phyloP scores from a whole-genome alignment of 2,113 vertebrate genomes.

The Lepus timidus region DNA sequence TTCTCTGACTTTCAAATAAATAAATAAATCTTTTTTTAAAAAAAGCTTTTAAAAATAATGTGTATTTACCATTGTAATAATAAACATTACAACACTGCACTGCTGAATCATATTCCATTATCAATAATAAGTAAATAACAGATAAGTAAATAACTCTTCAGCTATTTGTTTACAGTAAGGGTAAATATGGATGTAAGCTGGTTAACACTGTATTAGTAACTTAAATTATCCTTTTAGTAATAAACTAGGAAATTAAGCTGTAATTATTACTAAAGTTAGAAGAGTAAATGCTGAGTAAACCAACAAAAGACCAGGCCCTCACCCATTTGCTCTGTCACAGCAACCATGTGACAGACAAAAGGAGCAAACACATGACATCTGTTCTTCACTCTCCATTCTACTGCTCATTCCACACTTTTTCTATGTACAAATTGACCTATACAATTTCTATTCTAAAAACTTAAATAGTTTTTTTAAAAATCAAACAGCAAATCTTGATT shows the following conservation, averaged over 20 bases:
- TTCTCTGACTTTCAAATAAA: too few relatives aligned
- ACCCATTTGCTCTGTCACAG: not conserved
- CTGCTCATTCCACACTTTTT: not conserved
- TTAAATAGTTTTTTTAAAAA: not conserved
- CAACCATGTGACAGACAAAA: not conserved
- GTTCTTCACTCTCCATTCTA: not conserved
- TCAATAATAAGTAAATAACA: not conserved
- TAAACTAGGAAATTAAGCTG: slow-evolving; percentile 37
- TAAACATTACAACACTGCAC: slow-evolving; percentile 34
- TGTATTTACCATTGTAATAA: not conserved
- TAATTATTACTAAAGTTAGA: not conserved
- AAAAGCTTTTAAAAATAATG: not conserved
- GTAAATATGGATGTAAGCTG: slow-evolving; percentile 31
- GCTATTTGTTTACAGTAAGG: not conserved
- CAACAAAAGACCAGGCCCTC: not conserved
- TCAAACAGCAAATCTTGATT: not conserved
- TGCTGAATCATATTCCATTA: not conserved
- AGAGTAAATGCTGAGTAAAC: not conserved
- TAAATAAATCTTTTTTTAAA: too few relatives aligned
- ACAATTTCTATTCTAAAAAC: slow-evolving; percentile 1
- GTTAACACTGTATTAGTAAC: slow-evolving; percentile 25
- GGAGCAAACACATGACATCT: not conserved
- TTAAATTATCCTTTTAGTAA: not conserved
- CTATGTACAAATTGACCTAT: not conserved
- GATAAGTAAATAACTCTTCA: not conserved